Conservation (phyloP, 1,140 invertebrate species). For the Drosophila simulans region DNA sequence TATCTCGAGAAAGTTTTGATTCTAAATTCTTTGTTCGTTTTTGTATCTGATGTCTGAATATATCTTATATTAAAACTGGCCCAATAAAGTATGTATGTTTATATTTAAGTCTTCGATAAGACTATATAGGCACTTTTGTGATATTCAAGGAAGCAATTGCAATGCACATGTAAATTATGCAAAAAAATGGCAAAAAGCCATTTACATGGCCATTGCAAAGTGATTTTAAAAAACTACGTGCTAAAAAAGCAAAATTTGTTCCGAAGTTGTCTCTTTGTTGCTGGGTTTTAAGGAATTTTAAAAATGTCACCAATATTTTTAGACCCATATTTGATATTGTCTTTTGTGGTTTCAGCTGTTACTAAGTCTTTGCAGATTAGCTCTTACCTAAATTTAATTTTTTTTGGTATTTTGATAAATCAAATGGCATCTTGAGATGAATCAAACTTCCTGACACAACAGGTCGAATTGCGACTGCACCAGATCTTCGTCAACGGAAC, state of each 20-base stretch:
- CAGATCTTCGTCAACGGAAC: not conserved
- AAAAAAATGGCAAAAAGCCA: not conserved
- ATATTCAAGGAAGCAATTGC: not conserved
- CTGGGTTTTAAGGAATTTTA: not conserved
- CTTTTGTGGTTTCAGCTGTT: not conserved
- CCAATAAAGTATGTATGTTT: too few species aligned
- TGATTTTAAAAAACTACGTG: not conserved
- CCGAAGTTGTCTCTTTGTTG: not conserved
- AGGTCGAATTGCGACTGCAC: slow-evolving; percentile 15
- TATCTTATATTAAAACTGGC: too few species aligned
- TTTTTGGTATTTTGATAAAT: not conserved
- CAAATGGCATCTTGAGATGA: not conserved
- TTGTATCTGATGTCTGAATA: too few species aligned
- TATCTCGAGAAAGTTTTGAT: too few species aligned
- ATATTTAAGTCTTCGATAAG: not conserved
- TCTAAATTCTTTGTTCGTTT: too few species aligned
- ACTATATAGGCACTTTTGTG: not conserved
- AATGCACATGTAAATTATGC: too few species aligned
- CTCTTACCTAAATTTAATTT: slow-evolving; percentile 2
- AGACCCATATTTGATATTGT: not conserved
- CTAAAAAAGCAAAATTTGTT: not conserved
- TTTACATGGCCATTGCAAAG: not conserved
- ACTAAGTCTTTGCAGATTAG: not conserved
- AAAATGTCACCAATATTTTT: not conserved
- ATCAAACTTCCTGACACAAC: not conserved